Evolutionary conservation across 1,140 invertebrate genomes (phyloP), one percentile per base, ranked within the genome.

Genomic region (Tetramorium parvispinum): DNA sequence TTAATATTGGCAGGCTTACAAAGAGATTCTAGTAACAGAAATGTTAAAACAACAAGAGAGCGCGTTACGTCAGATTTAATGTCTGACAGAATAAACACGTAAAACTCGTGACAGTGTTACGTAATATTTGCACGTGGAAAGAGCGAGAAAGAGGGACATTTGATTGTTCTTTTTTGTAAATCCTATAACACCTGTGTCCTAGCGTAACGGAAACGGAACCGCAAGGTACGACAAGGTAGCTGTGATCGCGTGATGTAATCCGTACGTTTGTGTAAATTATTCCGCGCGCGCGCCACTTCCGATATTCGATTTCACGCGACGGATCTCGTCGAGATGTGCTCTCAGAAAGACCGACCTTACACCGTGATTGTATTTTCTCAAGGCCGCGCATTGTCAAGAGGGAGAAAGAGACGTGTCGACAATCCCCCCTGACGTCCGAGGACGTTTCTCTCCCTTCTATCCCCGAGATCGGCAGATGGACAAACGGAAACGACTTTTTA

Each of bases 401-500:
- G 43, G 27, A 32, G 53, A 75, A 73, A 83, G 53, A 83, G 49
- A 46, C 18, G 43, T 24, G 40, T 43, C 53, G 40, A 46, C 68
- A 13, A 83, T 55, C n/a, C 46, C 46, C n/a, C 27, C 40, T 16
- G 43, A n/a, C n/a, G n/a, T 81, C 11, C 51, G 83, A 68, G 46
- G 53, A 63, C 49, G 70, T 77, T 73, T 83, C 73, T 79, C 40
- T 77, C 51, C 65, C 40, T 24, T 11, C 27, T 24, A 18, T 40
- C 49, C 49, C 43, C 3, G 40, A 86, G 88, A 90, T 91, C 86
- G 89, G 85, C 91, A 92, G 91, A 91, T 92, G 87, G 90, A 70
- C 89, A 91, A 91, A 91, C 89, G 91, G 91, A 92, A 92, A 87
- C 88, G 88, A 90, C 90, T 90, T 91, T 91, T 91, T 91, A 89